phyloP scores from a whole-genome alignment of 2,113 vertebrate genomes.

The Albula glossodonta region DNA sequence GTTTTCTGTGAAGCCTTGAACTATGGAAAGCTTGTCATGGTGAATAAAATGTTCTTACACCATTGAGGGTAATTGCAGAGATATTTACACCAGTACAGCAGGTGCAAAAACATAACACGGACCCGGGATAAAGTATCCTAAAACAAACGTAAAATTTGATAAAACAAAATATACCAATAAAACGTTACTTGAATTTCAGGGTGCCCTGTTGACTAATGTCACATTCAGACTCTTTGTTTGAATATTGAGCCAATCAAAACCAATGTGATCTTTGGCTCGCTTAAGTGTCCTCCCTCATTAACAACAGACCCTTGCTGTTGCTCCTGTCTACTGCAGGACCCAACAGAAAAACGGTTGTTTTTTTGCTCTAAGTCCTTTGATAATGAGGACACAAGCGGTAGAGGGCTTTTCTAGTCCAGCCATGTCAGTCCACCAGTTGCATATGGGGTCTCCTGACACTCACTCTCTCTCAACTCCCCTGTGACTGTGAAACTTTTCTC shows the following conservation, averaged over 20 bases:
- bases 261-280: too few species aligned
- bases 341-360: background rate
- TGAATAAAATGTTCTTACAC: background rate
- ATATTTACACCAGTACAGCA: background rate
- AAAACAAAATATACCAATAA: background rate
- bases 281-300: background rate
- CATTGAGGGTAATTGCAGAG: background rate
- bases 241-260: too few species aligned
- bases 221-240: too few species aligned
- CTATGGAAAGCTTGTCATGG: background rate
- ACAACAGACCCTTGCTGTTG: background rate
- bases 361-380: background rate
- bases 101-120: background rate
- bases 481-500: background rate
- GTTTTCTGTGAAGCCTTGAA: background rate
- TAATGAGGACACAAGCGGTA: background rate
- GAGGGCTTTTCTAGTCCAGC: background rate
- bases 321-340: background rate
- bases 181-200: too few species aligned
- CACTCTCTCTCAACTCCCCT: background rate
- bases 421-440: background rate
- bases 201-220: too few species aligned
- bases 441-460: background rate
- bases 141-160: background rate
- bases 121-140: too few species aligned